These are phyloP conservation scores for Martes martes DNA, from an alignment of 2,113 vertebrate genomes.

Conservation along the genomic window DNA sequence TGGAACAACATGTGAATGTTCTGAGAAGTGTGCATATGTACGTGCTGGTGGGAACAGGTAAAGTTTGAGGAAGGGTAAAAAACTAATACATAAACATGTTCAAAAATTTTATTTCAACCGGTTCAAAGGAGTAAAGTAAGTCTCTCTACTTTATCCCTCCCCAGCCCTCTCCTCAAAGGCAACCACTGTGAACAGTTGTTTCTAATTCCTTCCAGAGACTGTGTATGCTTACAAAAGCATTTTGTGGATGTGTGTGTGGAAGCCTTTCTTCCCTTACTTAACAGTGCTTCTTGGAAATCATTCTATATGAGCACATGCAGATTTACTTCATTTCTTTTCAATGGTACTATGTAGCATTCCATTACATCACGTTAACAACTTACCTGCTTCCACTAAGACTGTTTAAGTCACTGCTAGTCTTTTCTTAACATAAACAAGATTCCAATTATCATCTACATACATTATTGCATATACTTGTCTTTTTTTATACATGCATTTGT, in stretches of 20 bases:
- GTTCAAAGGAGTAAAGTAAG: background rate
- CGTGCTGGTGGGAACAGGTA: background rate
- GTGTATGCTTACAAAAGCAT: background rate
- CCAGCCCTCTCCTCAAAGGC: background rate
- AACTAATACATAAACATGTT: background rate
- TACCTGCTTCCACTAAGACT: background rate
- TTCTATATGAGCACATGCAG: background rate
- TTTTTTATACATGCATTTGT: background rate
- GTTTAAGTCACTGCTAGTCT: background rate
- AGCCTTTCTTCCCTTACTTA: background rate
- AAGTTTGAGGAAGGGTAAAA: background rate
- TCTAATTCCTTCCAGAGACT: background rate
- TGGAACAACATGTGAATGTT: background rate
- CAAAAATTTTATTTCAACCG: background rate
- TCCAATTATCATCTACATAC: background rate
- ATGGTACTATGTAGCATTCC: background rate
- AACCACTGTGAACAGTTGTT: background rate
- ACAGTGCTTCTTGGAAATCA: background rate
- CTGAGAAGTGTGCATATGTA: background rate
- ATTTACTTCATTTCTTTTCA: background rate
- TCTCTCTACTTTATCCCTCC: background rate
- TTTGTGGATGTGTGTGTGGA: background rate
- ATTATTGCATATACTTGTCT: background rate
- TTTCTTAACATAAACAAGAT: background rate
- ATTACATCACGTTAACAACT: background rate